Evolutionary conservation across 2,888 invertebrate species (phyloP), one percentile per base, ranked within the genome.

Genomic region (Diaperis boleti): DNA sequence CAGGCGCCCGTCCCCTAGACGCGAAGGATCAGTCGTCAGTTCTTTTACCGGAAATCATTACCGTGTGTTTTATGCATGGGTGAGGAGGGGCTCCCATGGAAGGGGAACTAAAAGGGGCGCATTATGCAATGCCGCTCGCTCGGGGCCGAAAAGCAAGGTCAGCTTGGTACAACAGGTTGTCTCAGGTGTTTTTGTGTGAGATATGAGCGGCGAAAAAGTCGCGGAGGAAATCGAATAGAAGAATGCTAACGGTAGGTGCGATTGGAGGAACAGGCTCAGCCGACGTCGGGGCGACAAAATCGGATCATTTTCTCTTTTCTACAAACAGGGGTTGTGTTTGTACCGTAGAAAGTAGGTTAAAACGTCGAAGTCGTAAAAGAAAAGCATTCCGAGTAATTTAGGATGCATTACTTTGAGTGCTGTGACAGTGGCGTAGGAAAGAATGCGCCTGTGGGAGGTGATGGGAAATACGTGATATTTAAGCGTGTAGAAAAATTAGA

Each of bases 11-110:
- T 33, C 33, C 33, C 33, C 33, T 13, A 11, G 33, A n/a, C 33
- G 6, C 33, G 8, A 33, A 33, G 11, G 62, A 64, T 67, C 67
- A 71, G 69, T 71, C 65, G 68, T 64, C 61, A 66, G 66, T 56
- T 64, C 65, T 68, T 71, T 71, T 72, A 67, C 71, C 72, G 72
- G 72, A 72, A 72, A 72, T 72, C 67, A 70, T 72, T 71, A 72
- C 62, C 37, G 64, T 64, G 56, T 62, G 68, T 70, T 72, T 72
- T 71, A 71, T 70, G 70, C 71, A 69, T 69, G 70, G 68, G 37
- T 63, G 70, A 64, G 66, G 69, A 68, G 66, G 68, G 69, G 66
- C 67, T 65, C 55, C 52, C 45, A 61, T 42, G 39, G 39, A 70
- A 59, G 65, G 68, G 69, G 68, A 65, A 65, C 65, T 33, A 67